A percentile compares a stretch with the other conserved stretches of the same genome.
phyloP scores from a whole-genome alignment of 1,140 invertebrate genomes.

The Zaprionus capensis region DNA sequence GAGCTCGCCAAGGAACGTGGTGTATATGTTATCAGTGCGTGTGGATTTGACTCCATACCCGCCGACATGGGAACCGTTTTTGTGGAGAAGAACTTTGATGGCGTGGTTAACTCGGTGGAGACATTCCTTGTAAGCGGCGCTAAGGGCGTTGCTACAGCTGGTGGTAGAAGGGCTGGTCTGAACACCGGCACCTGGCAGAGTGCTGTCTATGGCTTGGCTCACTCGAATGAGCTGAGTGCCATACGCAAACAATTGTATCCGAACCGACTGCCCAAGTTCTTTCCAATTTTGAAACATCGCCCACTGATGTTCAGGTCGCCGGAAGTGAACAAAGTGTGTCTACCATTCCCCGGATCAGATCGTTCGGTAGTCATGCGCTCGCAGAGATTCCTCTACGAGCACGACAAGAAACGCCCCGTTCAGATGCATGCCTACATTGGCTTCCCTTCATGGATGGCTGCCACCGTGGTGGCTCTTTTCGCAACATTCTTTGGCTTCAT shows the following conservation, averaged over 20 bases:
- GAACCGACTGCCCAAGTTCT: slow-evolving; percentile 87
- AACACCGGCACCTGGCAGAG: slow-evolving; percentile 94
- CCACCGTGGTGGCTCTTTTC: slow-evolving; percentile 85
- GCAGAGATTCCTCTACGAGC: slow-evolving; percentile 89
- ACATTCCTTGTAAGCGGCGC: slow-evolving; percentile 86
- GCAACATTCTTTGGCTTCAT: slow-evolving; percentile 88
- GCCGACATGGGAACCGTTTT: slow-evolving; percentile 92
- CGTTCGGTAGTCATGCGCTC: slow-evolving; percentile 90
- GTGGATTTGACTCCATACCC: slow-evolving; percentile 96
- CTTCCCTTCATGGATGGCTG: slow-evolving; percentile 80
- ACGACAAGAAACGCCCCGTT: slow-evolving; percentile 89
- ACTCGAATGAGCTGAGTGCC: slow-evolving; percentile 86
- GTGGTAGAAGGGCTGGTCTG: slow-evolving; percentile 75
- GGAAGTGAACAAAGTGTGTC: slow-evolving; percentile 86
- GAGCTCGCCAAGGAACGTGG: slow-evolving; percentile 90
- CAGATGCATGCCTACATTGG: slow-evolving; percentile 88
- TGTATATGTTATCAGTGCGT: slow-evolving; percentile 94
- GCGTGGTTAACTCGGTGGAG: slow-evolving; percentile 91
- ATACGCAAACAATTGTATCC: slow-evolving; percentile 89
- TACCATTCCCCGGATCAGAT: slow-evolving; percentile 93
- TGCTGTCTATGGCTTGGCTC: slow-evolving; percentile 89
- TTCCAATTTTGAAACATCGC: slow-evolving; percentile 86
- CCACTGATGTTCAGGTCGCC: slow-evolving; percentile 87
- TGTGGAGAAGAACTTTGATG: slow-evolving; percentile 90
- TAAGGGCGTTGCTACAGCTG: slow-evolving; percentile 66